These are phyloP conservation scores for Amphimallon solstitiale DNA, from an alignment of 2,888 invertebrate genomes.

Conservation along the genomic window DNA sequence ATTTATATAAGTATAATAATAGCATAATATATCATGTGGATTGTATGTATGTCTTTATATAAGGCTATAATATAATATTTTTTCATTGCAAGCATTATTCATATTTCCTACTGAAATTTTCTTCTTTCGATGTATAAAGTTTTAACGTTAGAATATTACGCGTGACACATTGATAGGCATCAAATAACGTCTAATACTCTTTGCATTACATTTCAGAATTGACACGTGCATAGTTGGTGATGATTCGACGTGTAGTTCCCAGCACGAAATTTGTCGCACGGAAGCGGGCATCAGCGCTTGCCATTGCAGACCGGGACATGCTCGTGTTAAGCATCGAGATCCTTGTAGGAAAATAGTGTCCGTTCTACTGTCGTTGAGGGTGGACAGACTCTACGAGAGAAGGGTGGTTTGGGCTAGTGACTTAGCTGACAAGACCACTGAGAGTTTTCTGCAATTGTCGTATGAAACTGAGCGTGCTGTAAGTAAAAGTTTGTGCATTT, in stretches of 20 bases:
- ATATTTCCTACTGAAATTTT: no score
- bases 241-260: slow-evolving; percentile 86
- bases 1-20: no score
- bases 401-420: slow-evolving; percentile 82
- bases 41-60: no score
- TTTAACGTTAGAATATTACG: no score
- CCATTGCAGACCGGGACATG: slow-evolving; percentile 83
- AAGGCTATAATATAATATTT: no score
- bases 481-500: no score
- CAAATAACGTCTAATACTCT: neutral
- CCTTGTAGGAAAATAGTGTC: slow-evolving; percentile 83
- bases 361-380: slow-evolving; percentile 80
- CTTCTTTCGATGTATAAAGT: no score
- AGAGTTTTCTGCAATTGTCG: slow-evolving; percentile 82
- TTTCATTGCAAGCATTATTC: no score
- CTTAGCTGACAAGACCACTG: slow-evolving; percentile 79
- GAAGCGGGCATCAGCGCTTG: slow-evolving; percentile 89
- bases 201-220: slow-evolving; percentile 66
- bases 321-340: slow-evolving; percentile 76
- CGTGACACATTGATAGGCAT: no score
- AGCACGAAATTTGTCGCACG: slow-evolving; percentile 88
- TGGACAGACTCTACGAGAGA: slow-evolving; percentile 85
- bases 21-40: no score
- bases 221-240: slow-evolving; percentile 96
- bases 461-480: slow-evolving; percentile 90